These are phyloP conservation scores for Xenopus tropicalis DNA, from an alignment of 2,113 vertebrate species.

Conservation along the genomic window DNA sequence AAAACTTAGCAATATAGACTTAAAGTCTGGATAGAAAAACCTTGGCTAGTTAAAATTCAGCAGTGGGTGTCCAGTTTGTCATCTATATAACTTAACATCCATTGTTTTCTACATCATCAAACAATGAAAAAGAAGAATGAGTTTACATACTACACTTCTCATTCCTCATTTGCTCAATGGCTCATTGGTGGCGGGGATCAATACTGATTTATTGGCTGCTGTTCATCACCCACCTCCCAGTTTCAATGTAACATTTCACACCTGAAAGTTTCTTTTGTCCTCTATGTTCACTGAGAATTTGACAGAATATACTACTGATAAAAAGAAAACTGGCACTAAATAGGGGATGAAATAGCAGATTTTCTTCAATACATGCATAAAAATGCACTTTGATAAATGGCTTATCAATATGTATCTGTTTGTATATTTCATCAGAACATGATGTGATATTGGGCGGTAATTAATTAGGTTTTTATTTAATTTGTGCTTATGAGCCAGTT, in stretches of 20 bases:
- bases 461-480: conserved; percentile 50
- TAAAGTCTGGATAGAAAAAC: too few species aligned
- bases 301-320: conserved; percentile 17
- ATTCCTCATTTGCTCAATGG: conserved; percentile 21
- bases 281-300: neutral
- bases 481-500: conserved; percentile 46
- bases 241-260: conserved; percentile 20
- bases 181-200: conserved; percentile 15
- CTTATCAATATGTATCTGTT: conserved; percentile 51
- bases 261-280: conserved; percentile 21
- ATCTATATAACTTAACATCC: conserved; percentile 15
- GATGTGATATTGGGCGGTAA: conserved; percentile 15
- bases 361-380: conserved; percentile 12
- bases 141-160: conserved; percentile 13
- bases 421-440: conserved; percentile 43
- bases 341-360: conserved; percentile 4
- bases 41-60: neutral
- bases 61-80: neutral
- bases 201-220: conserved; percentile 38
- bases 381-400: conserved; percentile 50
- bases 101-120: conserved; percentile 20
- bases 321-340: neutral
- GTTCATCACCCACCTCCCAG: conserved; percentile 13
- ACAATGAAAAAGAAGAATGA: conserved; percentile 30
- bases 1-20: neutral